Base-by-base conservation (phyloP, 2,888 invertebrate genomes). In the Xestia c-nigrum region DNA sequence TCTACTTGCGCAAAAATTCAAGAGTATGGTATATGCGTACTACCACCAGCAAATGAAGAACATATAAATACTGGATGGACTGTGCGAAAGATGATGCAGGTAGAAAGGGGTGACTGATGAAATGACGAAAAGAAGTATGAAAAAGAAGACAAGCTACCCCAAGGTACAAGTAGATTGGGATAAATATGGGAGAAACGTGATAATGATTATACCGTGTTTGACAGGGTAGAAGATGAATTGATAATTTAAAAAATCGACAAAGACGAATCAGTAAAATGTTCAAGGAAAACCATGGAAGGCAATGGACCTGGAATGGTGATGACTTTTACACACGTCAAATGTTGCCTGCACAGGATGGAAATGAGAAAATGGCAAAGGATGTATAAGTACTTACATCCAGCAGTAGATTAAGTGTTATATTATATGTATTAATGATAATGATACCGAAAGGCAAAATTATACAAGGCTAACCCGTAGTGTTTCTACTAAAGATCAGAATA, bases 1-100 rank as follows among this genome's bases (percentile, higher is more conserved):
- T 24, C 55, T 21, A 55, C 61, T 52, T 77, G 16, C 24, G 50
- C 76, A 46, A 43, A 59, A 74, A 38, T 10, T 21, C 21, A 16
- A 70, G 21, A 31, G 12, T 63, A 70, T 43, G 5, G 21, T 21
- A 43, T 19, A 55, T 14, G n/a, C 7, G n/a, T 40, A 40, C 40
- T 21, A 38, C 24, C n/a, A 24, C 12, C 21, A 21, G 47, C 12
- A 21, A 63, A 38, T 38, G 9, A 59, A 63, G 21, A 63, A 21
- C 3, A 40, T 38, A 10, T 38, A 10, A 63, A 61, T 61, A 38
- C 59, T 40, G 0, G 12, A 12, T 40, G 21, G 63, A 40, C 21
- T 1, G 21, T 63, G 12, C 40, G n/a, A 55, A n/a, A n/a, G n/a
- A 40, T 40, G 3, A 6, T 40, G 12, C 3, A 2, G 63, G 21